Evolutionary conservation across 2,113 vertebrate species (phyloP).

Genomic region (Oryzias melastigma): DNA sequence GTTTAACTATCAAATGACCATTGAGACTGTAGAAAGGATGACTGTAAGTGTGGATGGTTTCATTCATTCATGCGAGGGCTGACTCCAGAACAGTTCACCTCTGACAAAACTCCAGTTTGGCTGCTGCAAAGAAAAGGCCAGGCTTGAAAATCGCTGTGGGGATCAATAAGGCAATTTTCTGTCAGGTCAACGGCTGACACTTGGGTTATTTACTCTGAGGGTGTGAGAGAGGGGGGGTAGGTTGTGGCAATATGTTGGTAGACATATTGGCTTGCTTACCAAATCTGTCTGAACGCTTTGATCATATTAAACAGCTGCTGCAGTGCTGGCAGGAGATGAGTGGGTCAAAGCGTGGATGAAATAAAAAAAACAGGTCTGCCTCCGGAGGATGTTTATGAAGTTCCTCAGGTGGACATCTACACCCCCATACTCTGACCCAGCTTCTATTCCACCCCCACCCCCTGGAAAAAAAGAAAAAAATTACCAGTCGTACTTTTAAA

Average conservation of each 20-base stretch:
- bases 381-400: too few species aligned
- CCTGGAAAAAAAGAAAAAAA: too few species aligned
- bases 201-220: slow-evolving; percentile 66
- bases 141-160: slow-evolving; percentile 35
- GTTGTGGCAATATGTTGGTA: slow-evolving; percentile 15
- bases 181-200: slow-evolving; percentile 66
- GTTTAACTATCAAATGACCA: slow-evolving; percentile 45
- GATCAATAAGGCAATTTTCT: slow-evolving; percentile 78
- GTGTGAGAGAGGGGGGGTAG: background rate
- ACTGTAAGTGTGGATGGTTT: background rate
- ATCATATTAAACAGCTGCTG: slow-evolving; percentile 39
- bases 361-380: background rate
- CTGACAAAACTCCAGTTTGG: slow-evolving; percentile 41
- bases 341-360: background rate
- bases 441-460: too few species aligned
- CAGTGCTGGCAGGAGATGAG: slow-evolving; percentile 1
- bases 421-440: too few species aligned
- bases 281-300: slow-evolving; percentile 41
- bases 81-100: slow-evolving; percentile 10
- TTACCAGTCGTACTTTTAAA: too few species aligned
- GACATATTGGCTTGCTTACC: slow-evolving; percentile 44
- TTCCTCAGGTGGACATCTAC: too few species aligned
- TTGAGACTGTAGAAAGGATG: slow-evolving; percentile 21
- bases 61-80: background rate
- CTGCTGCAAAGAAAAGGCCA: slow-evolving; percentile 36